These are phyloP conservation scores for Aphidius gifuensis DNA, from an alignment of 1,140 invertebrate genomes.

Conservation along the genomic window DNA sequence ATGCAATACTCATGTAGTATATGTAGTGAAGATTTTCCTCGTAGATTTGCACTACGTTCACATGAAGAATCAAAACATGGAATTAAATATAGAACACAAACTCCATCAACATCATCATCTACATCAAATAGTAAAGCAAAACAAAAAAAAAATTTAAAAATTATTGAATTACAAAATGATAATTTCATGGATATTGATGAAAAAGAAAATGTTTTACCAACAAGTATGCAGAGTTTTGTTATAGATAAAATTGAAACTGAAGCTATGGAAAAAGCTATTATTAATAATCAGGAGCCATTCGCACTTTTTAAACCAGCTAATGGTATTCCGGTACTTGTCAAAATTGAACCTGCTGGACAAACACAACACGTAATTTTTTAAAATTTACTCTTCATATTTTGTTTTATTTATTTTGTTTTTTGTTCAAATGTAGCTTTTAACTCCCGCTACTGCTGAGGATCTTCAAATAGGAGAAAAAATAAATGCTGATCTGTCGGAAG, in stretches of 20 bases:
- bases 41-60: constrained; percentile 56
- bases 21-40: constrained; percentile 59
- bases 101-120: constrained; percentile 17
- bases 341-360: constrained; percentile 53
- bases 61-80: constrained; percentile 62
- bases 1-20: constrained; percentile 58
- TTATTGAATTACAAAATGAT: constrained; percentile 48
- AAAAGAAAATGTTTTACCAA: constrained; percentile 30
- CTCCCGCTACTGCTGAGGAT: constrained; percentile 56
- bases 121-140: constrained; percentile 16
- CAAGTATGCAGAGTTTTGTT: constrained; percentile 46
- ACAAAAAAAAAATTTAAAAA: constrained; percentile 47
- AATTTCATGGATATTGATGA: constrained; percentile 36
- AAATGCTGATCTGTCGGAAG: constrained; percentile 41
- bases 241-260: constrained; percentile 61
- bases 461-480: constrained; percentile 52
- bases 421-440: constrained; percentile 44
- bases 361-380: constrained; percentile 54
- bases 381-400: background rate
- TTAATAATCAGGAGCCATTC: constrained; percentile 57
- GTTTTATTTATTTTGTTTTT: background rate
- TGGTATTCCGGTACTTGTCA: constrained; percentile 63
- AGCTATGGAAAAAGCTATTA: constrained; percentile 58
- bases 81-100: constrained; percentile 50
- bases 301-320: constrained; percentile 59